Evolutionary conservation across 2,113 vertebrate species (phyloP).

Genomic region (Danio rerio): DNA sequence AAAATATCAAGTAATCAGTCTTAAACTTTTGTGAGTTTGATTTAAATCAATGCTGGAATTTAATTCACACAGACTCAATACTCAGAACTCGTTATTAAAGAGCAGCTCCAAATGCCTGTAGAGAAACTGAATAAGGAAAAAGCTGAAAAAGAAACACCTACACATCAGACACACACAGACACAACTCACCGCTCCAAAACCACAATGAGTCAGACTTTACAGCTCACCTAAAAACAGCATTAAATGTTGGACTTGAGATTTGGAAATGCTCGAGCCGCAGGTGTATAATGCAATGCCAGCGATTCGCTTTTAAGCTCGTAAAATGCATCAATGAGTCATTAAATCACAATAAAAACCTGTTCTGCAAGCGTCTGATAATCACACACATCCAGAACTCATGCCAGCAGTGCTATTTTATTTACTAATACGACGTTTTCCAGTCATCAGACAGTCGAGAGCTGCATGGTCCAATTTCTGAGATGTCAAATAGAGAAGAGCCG

Average conservation of each 20-base stretch:
- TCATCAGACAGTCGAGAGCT: background rate
- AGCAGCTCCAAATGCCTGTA: background rate
- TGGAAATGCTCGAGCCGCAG: background rate
- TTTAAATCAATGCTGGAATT: background rate
- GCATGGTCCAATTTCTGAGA: background rate
- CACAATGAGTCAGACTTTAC: background rate
- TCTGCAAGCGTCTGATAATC: constrained; percentile 1
- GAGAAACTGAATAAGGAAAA: background rate
- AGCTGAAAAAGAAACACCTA: background rate
- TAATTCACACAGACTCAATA: background rate
- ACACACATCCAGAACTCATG: constrained; percentile 16
- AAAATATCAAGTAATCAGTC: background rate
- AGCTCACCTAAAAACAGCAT: background rate
- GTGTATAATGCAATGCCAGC: background rate
- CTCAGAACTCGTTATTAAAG: background rate
- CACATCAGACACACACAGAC: background rate
- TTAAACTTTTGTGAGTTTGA: background rate
- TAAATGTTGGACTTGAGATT: background rate
- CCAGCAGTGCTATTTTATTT: background rate
- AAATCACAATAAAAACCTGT: background rate
- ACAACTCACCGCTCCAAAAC: no score
- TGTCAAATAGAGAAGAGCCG: background rate
- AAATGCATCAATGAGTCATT: background rate
- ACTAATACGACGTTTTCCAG: background rate
- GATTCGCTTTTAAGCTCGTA: background rate